Evolutionary conservation across 2,113 vertebrate genomes (phyloP).

Genomic region (Theropithecus gelada): DNA sequence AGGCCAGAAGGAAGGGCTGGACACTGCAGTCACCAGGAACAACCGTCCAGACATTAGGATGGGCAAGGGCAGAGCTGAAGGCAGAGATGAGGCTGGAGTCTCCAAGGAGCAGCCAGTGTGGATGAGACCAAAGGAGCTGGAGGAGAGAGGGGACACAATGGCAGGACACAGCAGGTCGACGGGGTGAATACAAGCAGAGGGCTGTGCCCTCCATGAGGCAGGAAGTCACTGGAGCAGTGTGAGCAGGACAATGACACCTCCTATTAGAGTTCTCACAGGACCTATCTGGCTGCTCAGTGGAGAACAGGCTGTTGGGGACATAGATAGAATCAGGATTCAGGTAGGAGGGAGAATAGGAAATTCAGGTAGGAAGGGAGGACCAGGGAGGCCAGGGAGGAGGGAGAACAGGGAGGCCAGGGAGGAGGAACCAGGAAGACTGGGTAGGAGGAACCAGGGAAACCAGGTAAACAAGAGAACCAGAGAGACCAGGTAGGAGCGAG

Average conservation of each 20-base stretch:
- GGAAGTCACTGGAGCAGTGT: neutral
- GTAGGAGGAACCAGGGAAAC: neutral
- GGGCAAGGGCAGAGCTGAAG: neutral
- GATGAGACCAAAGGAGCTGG: neutral
- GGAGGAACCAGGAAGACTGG: accelerated
- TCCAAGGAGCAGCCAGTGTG: neutral
- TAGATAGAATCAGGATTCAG: neutral
- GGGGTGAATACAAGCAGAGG: too few relatives aligned
- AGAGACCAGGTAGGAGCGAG: neutral
- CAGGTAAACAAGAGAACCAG: neutral
- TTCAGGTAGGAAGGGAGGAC: neutral
- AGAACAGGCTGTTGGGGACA: neutral
- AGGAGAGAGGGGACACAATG: too few relatives aligned
- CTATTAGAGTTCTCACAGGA: neutral
- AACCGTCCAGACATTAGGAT: neutral
- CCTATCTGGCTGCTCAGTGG: too few relatives aligned
- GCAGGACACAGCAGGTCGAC: too few relatives aligned
- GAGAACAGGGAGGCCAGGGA: neutral
- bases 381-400: neutral
- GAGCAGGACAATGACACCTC: neutral
- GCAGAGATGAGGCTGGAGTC: accelerated
- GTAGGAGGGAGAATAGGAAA: neutral
- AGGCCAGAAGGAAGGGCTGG: neutral
- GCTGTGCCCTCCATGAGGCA: too few relatives aligned
- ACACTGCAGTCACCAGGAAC: too few relatives aligned